Percentiles rank a stretch among this genome's conserved stretches.
These are phyloP conservation scores for Charaxes varanes DNA, from an alignment of 1,140 invertebrate species.

Conservation along the genomic window DNA sequence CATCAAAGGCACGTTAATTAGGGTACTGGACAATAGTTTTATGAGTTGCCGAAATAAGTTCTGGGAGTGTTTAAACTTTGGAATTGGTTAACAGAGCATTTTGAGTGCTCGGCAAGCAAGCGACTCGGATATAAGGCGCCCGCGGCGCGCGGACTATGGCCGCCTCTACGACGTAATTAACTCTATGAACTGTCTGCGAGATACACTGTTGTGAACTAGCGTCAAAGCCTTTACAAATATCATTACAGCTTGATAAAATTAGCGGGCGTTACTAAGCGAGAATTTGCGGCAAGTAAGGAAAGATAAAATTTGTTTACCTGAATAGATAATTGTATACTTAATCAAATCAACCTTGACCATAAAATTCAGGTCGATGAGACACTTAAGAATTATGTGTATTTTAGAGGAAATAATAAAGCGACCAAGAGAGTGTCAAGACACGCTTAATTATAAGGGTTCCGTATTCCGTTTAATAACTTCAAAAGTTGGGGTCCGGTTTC, in stretches of 20 bases:
- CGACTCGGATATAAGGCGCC: conserved; percentile 29
- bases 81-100: conserved; percentile 61
- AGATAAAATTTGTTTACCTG: conserved; percentile 10
- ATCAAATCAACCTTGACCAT: too few species aligned
- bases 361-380: too few species aligned
- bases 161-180: conserved; percentile 61
- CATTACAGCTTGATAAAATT: too few species aligned
- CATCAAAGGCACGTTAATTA: conserved; percentile 17
- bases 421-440: too few species aligned
- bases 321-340: too few species aligned
- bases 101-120: conserved; percentile 50
- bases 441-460: too few species aligned
- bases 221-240: conserved; percentile 55
- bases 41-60: conserved; percentile 68
- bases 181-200: conserved; percentile 58
- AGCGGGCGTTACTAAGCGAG: too few species aligned
- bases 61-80: conserved; percentile 56
- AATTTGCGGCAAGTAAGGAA: conserved; percentile 6
- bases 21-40: conserved; percentile 53
- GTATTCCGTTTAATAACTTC: too few species aligned
- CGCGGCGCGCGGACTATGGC: conserved; percentile 43
- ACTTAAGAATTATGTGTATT: too few species aligned
- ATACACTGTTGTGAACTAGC: conserved; percentile 56
- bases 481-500: too few species aligned
- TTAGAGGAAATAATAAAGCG: too few species aligned